phyloP scores from a whole-genome alignment of 1,140 invertebrate species.

The Adelges cooleyi region DNA sequence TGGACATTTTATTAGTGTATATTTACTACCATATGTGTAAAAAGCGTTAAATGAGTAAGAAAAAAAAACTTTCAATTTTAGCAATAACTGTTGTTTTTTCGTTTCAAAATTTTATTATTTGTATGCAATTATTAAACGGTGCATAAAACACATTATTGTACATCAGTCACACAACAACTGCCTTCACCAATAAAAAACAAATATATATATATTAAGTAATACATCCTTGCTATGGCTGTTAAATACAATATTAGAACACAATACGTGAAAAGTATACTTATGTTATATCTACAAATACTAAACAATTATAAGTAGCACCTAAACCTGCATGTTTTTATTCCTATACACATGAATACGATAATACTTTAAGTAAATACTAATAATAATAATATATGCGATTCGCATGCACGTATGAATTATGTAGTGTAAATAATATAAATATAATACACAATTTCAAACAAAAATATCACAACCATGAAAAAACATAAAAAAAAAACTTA shows the following conservation, averaged over 20 bases:
- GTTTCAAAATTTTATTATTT: too few relatives aligned
- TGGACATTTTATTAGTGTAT: slow-evolving; percentile 16
- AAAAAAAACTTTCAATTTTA: too few relatives aligned
- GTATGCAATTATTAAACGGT: background rate
- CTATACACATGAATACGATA: too few relatives aligned
- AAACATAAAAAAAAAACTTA: background rate
- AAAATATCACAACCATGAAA: slow-evolving; percentile 26
- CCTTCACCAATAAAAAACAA: slow-evolving; percentile 28
- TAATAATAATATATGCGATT: background rate
- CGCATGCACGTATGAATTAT: background rate
- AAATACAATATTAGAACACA: slow-evolving; percentile 29
- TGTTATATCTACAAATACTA: slow-evolving; percentile 19
- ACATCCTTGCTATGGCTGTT: slow-evolving; percentile 12
- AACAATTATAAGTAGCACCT: slow-evolving; percentile 16
- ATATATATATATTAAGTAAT: background rate
- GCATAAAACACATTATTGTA: background rate
- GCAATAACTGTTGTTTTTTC: too few relatives aligned
- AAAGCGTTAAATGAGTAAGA: slow-evolving; percentile 16
- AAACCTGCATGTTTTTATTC: slow-evolving; percentile 16
- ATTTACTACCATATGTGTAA: slow-evolving; percentile 19
- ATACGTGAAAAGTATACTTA: slow-evolving; percentile 24
- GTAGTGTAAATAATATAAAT: background rate
- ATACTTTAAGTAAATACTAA: too few relatives aligned
- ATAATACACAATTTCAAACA: background rate
- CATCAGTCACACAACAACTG: slow-evolving; percentile 1